A percentile compares a stretch with the other conserved stretches of the same genome.
Conservation (phyloP, 2,888 invertebrate species). For the Tuberolachnus salignus region DNA sequence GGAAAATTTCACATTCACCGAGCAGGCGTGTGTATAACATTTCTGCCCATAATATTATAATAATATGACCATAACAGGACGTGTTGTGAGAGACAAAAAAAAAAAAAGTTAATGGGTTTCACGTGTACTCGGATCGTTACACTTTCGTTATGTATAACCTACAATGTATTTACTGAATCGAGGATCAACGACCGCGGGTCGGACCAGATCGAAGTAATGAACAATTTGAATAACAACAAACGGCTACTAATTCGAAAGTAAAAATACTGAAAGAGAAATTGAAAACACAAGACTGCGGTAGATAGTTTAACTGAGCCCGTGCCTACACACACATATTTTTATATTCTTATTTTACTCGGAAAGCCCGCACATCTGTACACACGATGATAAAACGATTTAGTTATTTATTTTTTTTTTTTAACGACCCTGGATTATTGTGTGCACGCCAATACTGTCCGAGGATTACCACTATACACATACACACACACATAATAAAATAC, state of each 20-base stretch:
- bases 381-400: no score
- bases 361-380: constrained; percentile 1
- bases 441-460: no score
- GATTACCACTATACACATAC: no score
- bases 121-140: constrained; percentile 11
- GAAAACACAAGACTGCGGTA: no score
- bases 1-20: constrained; percentile 26
- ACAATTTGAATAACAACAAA: constrained; percentile 30
- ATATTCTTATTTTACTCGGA: background rate
- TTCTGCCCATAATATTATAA: background rate
- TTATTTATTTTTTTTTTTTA: background rate
- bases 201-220: constrained; percentile 14
- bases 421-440: no score
- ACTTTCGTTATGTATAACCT: constrained; percentile 34
- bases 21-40: background rate
- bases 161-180: background rate
- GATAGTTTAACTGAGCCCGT: constrained; percentile 1
- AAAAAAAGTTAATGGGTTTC: constrained; percentile 40
- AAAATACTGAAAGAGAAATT: no score
- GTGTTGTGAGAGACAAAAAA: background rate
- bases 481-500: no score
- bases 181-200: constrained; percentile 44
- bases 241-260: no score
- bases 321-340: background rate
- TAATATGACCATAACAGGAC: constrained; percentile 15